Base-by-base conservation (phyloP, 2,797 vertebrate genomes). In the Hypotaenidia philippensis region DNA sequence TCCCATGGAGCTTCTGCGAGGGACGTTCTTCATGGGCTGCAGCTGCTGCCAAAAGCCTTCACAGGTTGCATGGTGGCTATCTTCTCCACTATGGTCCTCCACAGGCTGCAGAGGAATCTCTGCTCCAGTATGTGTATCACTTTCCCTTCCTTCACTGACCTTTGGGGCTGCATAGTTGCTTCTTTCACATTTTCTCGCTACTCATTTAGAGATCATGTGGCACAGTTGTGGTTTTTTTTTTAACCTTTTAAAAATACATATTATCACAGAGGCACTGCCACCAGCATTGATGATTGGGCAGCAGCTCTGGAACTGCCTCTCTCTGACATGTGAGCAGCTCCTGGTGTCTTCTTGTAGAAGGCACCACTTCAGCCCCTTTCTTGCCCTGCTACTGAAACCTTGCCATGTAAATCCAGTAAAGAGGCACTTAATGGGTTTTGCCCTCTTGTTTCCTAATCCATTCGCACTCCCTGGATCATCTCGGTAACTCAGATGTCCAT, bases 1-100 rank as follows among this genome's bases (percentile, higher is more conserved):
- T 23, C 7, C 10, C 7, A 12, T 1, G 2, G 20, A 44, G 5
- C 13, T 66, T 61, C 16, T n/a, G 0, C 5, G 1, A 59, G 44
- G 11, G 9, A 9, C n/a, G 2, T 12, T 60, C 13, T 93, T 16
- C 15, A 25, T 10, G 11, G 27, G 5, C 18, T 65, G 26, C 45
- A 56, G 9, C 9, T 78, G 16, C 47, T 79, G 5, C 41, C 23
- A 41, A 21, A 6, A 71, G 6, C 29, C 22, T 75, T 8, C 29
- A 61, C 13, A 63, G 29, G 12, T 29, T 59, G 6, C 49, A 59
- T 14, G 6, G 17, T 36, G 17, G 22, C 15, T 59, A 59, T 68
- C 26, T 76, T 13, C 22, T 68, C 6, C 11, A 36, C 7, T 10
- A 13, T 20, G 6, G 4, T 36, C 12, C 11, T 63, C 13, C 4